A percentile compares a stretch with the other conserved stretches of the same genome.
Conservation (phyloP, 2,113 vertebrate species). For the Calyptomena viridis region DNA sequence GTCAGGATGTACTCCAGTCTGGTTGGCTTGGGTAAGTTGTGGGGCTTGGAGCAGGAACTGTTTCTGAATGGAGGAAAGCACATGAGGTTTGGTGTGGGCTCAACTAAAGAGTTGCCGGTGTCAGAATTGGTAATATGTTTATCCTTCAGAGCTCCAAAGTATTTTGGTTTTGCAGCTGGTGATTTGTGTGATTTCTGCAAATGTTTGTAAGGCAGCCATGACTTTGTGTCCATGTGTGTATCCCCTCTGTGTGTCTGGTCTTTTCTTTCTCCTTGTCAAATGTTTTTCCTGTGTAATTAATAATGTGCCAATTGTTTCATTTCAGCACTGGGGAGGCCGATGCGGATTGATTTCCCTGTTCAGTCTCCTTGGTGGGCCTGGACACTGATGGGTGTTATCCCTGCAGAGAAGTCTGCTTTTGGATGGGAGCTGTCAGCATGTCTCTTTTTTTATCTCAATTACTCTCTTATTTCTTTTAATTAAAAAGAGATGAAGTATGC, state of each 20-base stretch:
- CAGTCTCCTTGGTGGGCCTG: not conserved
- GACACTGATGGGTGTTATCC: not conserved
- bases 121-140: not conserved
- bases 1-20: rapidly evolving
- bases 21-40: not conserved
- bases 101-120: not conserved
- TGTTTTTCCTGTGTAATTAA: not conserved
- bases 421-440: not conserved
- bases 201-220: not conserved
- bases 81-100: not conserved
- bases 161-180: not conserved
- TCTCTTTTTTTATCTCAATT: not conserved
- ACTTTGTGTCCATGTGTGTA: not conserved
- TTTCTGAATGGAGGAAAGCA: not conserved
- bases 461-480: slow-evolving; percentile 20
- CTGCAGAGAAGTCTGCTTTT: not conserved
- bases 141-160: not conserved
- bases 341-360: slow-evolving; percentile 7
- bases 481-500: not conserved
- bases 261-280: not conserved
- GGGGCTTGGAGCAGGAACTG: not conserved
- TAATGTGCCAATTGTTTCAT: not conserved
- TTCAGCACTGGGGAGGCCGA: not conserved
- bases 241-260: not conserved
- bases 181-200: not conserved